A percentile compares a stretch with the other conserved stretches of the same genome.
Evolutionary conservation across 2,113 vertebrate genomes (phyloP).

Genomic region (Panurus biarmicus): DNA sequence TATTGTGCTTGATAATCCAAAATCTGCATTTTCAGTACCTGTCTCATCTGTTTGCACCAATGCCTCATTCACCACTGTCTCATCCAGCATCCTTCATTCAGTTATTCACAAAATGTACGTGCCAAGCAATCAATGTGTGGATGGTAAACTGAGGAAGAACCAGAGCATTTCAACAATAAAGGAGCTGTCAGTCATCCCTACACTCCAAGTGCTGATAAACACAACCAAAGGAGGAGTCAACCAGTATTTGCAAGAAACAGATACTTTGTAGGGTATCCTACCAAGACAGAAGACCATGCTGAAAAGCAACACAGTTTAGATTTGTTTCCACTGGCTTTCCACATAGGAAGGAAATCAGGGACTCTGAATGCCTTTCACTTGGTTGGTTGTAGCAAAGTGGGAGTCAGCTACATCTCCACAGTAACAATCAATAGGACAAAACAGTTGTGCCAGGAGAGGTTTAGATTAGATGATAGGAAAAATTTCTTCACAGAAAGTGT

Average conservation of each 20-base stretch:
- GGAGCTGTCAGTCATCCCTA: neutral
- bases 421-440: neutral
- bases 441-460: neutral
- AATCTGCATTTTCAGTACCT: neutral
- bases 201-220: fast-evolving
- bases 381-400: fast-evolving
- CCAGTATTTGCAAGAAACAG: fast-evolving
- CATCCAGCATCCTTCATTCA: neutral
- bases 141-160: neutral
- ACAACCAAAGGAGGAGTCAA: neutral
- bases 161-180: neutral
- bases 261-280: neutral
- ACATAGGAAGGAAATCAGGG: fast-evolving
- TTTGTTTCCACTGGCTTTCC: neutral
- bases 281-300: neutral
- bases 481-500: neutral
- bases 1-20: neutral
- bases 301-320: neutral
- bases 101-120: neutral
- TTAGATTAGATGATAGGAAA: neutral
- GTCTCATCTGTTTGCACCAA: neutral
- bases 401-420: neutral
- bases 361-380: neutral
- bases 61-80: neutral
- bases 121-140: neutral